Conservation (phyloP, 2,797 vertebrate species). For the Epinephelus malabaricus region DNA sequence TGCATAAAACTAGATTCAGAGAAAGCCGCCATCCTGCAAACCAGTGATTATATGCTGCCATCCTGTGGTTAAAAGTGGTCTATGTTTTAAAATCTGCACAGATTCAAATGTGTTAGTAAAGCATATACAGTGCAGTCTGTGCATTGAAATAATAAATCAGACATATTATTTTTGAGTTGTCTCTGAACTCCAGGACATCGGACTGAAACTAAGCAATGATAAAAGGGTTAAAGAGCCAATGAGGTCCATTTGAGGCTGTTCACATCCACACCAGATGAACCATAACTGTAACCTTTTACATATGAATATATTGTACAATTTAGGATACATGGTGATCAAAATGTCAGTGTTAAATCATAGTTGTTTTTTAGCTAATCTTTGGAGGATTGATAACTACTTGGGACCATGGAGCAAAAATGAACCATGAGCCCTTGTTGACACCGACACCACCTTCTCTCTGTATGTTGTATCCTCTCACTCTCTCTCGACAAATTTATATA, state of each 20-base stretch:
- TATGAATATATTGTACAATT: neutral
- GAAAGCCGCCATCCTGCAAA: neutral
- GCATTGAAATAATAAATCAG: neutral
- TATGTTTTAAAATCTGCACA: neutral
- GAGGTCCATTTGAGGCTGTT: neutral
- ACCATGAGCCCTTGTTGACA: neutral
- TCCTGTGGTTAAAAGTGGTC: conserved; percentile 68
- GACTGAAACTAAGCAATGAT: neutral
- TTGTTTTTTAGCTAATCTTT: neutral
- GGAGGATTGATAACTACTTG: neutral
- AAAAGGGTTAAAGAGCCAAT: neutral
- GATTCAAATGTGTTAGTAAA: neutral
- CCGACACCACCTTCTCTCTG: neutral
- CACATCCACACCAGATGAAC: neutral
- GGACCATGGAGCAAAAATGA: neutral
- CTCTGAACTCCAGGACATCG: neutral
- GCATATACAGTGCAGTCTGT: neutral
- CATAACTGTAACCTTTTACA: neutral
- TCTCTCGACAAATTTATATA: neutral
- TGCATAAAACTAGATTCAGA: neutral
- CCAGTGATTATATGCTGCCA: conserved; percentile 65
- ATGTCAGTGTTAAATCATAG: too few relatives aligned
- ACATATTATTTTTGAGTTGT: neutral
- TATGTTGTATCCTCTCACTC: neutral
- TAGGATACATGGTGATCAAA: neutral